Percentiles rank a stretch among this genome's conserved stretches.
These are phyloP conservation scores for Chaenogobius annularis DNA, from an alignment of 2,113 vertebrate genomes.

Conservation along the genomic window DNA sequence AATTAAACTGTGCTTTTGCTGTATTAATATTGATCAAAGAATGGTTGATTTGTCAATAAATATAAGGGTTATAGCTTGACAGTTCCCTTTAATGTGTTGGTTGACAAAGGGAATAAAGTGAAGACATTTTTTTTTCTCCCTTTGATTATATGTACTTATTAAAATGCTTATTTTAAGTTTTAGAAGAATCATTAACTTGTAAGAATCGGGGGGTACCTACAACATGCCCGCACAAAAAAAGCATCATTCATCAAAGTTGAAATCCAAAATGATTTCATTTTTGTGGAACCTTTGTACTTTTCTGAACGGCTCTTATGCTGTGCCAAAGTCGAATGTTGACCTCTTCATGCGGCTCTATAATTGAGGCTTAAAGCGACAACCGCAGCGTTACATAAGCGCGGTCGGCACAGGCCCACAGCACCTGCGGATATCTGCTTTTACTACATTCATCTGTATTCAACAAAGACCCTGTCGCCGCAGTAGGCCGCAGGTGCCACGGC, in stretches of 20 bases:
- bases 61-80: too few species aligned
- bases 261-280: neutral
- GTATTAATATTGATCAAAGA: too few species aligned
- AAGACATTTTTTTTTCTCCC: too few species aligned
- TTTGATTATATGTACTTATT: neutral
- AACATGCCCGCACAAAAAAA: neutral
- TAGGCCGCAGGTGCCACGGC: constrained; percentile 34
- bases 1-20: too few species aligned
- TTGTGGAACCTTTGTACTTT: neutral
- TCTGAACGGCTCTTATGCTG: neutral
- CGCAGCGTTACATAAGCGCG: constrained; percentile 27
- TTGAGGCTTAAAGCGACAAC: constrained; percentile 23
- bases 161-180: neutral
- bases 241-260: neutral
- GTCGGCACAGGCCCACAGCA: constrained; percentile 27
- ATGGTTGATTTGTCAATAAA: too few species aligned
- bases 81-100: too few species aligned
- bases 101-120: too few species aligned
- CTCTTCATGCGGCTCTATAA: constrained; percentile 36
- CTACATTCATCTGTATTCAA: constrained; percentile 52
- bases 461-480: constrained; percentile 21
- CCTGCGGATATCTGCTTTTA: constrained; percentile 32
- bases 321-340: constrained; percentile 17
- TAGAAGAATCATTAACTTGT: neutral
- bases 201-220: neutral